These are phyloP conservation scores for Caracal caracal DNA, from an alignment of 2,113 vertebrate genomes.

Conservation along the genomic window DNA sequence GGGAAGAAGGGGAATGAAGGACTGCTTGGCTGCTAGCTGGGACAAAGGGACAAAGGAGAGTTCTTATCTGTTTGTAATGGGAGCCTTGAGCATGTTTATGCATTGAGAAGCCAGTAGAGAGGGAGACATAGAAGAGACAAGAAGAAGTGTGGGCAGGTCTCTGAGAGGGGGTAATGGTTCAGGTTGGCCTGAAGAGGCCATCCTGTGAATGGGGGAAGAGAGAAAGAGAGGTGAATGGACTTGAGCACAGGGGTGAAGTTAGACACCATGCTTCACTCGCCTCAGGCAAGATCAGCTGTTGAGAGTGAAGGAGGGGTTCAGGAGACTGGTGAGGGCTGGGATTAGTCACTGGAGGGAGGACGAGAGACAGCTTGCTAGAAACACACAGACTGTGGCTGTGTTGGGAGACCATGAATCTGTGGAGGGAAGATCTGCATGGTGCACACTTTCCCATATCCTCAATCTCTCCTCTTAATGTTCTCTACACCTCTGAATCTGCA, in stretches of 20 bases:
- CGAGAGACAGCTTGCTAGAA: not conserved
- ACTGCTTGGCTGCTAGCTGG: not conserved
- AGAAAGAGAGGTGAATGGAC: not conserved
- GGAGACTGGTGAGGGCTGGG: not conserved
- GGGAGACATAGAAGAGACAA: not conserved
- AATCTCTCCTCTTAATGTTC: not conserved
- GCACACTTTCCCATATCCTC: not conserved
- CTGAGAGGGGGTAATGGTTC: not conserved
- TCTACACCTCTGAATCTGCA: constrained; percentile 13
- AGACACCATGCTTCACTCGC: not conserved
- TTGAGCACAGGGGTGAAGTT: not conserved
- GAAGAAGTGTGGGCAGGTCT: not conserved
- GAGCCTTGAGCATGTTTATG: constrained; percentile 9
- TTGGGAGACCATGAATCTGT: not conserved
- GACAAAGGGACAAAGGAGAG: not conserved
- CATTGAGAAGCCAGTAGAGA: not conserved
- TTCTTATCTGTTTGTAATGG: not conserved
- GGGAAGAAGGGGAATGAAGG: not conserved
- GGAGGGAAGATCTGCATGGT: not conserved
- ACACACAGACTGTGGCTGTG: not conserved
- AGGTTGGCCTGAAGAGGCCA: not conserved
- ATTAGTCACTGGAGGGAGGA: constrained; percentile 11
- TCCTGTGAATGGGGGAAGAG: not conserved
- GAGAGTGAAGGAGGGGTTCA: not conserved
- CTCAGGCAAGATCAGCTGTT: not conserved